Base-by-base conservation (phyloP, 2,888 invertebrate species). In the Scrobipalpa costella region DNA sequence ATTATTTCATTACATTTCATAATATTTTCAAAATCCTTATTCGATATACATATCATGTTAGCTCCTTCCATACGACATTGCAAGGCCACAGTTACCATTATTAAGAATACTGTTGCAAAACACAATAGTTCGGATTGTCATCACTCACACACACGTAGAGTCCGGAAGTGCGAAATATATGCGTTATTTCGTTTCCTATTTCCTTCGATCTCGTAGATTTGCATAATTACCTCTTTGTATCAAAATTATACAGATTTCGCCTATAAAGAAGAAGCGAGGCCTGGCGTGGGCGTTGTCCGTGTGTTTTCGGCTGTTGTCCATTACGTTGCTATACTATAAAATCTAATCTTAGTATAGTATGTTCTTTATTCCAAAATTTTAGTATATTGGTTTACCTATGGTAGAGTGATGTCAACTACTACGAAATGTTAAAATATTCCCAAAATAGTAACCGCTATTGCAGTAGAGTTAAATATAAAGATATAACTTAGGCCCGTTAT, bases 221-320 rank as follows among this genome's bases (percentile, higher is more conserved):
- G 70, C 71, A 73, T 76, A 70, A 70, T 71, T 71, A 73, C 68
- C 59, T 61, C 62, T 61, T 44, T 59, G 17, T 55, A 1, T 27
- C 17, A 21, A 21, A 50, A 57, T 50, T 21, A 58, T 69, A 66
- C 65, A 66, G 69, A 66, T 74, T 63, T 76, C 72, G 67, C 70
- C 67, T 64, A 73, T 67, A 74, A 55, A 67, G 71, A 65, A 61
- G 52, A 27, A 58, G 55, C 77, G 70, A 81, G 81, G 80, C 65
- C 68, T 57, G 76, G 76, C 72, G 81, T 81, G 73, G 81, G 81
- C 69, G 77, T 64, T 62, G 65, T 40, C 58, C 58, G 66, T 58
- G 66, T 52, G 40, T 17, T n/a, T 44, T 13, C 62, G 47, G 63
- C 59, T 50, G 57, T 47, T 52, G 27, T 52, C 62, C 63, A 64